Conservation (phyloP, 2,113 vertebrate species). For the Spilogale gracilis region DNA sequence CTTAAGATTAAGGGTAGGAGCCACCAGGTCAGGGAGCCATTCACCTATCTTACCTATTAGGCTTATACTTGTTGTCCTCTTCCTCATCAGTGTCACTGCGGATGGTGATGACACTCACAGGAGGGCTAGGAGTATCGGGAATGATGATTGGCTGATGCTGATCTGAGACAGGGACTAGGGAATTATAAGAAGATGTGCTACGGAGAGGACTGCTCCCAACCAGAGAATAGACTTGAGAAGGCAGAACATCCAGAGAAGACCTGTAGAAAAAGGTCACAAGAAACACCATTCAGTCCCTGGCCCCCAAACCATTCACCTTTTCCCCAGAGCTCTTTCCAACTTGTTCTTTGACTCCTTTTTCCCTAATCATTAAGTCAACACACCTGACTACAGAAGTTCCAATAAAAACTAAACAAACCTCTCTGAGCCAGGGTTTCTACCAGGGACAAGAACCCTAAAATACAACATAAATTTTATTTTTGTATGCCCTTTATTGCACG, state of each 20-base stretch:
- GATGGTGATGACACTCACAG: slow-evolving; percentile 99
- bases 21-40: background rate
- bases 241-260: slow-evolving; percentile 88
- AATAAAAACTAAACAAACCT: slow-evolving; percentile 26
- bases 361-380: slow-evolving; percentile 39
- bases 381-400: slow-evolving; percentile 7
- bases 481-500: background rate
- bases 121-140: slow-evolving; percentile 97
- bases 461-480: slow-evolving; percentile 13
- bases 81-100: slow-evolving; percentile 98
- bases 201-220: slow-evolving; percentile 92
- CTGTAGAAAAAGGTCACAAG: slow-evolving; percentile 83
- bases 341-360: slow-evolving; percentile 44
- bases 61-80: slow-evolving; percentile 95
- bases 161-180: slow-evolving; percentile 90
- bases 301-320: background rate
- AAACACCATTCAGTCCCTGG: background rate
- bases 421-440: background rate
- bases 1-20: background rate
- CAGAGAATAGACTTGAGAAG: slow-evolving; percentile 90
- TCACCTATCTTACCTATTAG: slow-evolving; percentile 92
- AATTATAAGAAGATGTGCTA: slow-evolving; percentile 88
- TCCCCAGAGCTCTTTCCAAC: background rate
- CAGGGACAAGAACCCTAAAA: slow-evolving; percentile 16
- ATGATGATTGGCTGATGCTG: slow-evolving; percentile 97